Evolutionary conservation across 2,888 invertebrate genomes (phyloP).

Genomic region (Lapara coniferarum): DNA sequence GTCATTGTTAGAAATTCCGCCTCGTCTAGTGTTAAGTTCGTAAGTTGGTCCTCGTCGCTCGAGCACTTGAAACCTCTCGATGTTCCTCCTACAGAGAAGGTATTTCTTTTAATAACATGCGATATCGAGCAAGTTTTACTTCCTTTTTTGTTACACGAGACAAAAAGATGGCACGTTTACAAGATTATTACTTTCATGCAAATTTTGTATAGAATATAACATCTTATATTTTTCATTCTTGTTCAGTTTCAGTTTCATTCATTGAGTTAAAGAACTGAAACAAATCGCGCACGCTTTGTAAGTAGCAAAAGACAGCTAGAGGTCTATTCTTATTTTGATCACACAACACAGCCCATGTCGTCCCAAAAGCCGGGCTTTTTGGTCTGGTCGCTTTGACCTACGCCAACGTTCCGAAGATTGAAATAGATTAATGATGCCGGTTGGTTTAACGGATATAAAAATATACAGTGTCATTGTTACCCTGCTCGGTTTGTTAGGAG

Average conservation of each 20-base stretch:
- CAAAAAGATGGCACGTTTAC: neutral
- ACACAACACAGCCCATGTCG: too few relatives aligned
- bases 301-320: too few relatives aligned
- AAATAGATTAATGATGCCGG: neutral
- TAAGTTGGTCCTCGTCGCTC: constrained; percentile 17
- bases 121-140: constrained; percentile 14
- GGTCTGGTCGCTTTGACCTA: neutral
- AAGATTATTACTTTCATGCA: neutral
- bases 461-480: constrained; percentile 7
- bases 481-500: neutral
- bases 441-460: neutral
- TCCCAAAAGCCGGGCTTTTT: too few relatives aligned
- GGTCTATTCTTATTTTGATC: neutral
- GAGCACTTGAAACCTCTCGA: constrained; percentile 26
- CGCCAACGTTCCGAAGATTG: neutral
- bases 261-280: too few relatives aligned
- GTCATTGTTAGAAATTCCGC: constrained; percentile 25
- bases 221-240: too few relatives aligned
- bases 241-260: too few relatives aligned
- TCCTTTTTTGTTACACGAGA: neutral
- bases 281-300: too few relatives aligned
- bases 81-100: constrained; percentile 16
- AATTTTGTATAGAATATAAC: too few relatives aligned
- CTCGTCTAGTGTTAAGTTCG: constrained; percentile 25
- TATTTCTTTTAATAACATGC: constrained; percentile 15